Evolutionary conservation across 1,140 invertebrate species (phyloP).

Genomic region (Hylaeus volcanicus): DNA sequence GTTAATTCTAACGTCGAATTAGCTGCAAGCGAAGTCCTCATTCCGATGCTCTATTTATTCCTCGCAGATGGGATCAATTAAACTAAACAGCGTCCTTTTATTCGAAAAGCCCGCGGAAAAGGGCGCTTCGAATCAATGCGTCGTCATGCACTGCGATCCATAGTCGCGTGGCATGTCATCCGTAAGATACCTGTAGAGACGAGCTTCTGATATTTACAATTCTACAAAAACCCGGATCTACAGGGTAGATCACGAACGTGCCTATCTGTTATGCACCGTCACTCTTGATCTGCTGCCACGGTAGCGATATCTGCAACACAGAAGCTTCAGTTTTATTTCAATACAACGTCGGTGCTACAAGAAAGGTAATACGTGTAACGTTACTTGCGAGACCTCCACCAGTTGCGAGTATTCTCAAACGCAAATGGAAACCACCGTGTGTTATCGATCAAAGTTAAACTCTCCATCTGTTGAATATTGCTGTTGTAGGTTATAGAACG

Average conservation of each 20-base stretch:
- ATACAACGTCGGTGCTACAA: not conserved
- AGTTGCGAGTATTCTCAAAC: not conserved
- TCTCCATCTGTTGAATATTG: too few species aligned
- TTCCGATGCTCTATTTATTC: not conserved
- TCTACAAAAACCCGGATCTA: slow-evolving; percentile 99
- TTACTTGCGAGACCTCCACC: not conserved
- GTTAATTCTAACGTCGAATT: not conserved
- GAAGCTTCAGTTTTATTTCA: slow-evolving; percentile 32
- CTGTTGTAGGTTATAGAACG: too few species aligned
- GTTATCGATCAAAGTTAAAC: too few species aligned
- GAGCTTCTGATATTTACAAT: slow-evolving; percentile 95
- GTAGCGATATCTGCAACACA: slow-evolving; percentile 56
- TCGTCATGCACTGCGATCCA: slow-evolving; percentile 58
- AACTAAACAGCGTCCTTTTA: not conserved
- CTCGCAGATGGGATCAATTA: not conserved
- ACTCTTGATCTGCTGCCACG: slow-evolving; percentile 2
- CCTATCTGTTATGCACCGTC: slow-evolving; percentile 78
- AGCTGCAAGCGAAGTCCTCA: not conserved
- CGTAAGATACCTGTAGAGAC: slow-evolving; percentile 99
- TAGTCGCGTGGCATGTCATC: slow-evolving; percentile 88
- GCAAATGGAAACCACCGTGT: too few species aligned
- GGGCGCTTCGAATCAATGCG: not conserved
- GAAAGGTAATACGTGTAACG: not conserved
- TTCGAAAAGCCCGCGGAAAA: not conserved
- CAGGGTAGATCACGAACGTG: slow-evolving; percentile 98